phyloP scores from a whole-genome alignment of 2,797 vertebrate species.

The Schizopygopsis pylzovi region DNA sequence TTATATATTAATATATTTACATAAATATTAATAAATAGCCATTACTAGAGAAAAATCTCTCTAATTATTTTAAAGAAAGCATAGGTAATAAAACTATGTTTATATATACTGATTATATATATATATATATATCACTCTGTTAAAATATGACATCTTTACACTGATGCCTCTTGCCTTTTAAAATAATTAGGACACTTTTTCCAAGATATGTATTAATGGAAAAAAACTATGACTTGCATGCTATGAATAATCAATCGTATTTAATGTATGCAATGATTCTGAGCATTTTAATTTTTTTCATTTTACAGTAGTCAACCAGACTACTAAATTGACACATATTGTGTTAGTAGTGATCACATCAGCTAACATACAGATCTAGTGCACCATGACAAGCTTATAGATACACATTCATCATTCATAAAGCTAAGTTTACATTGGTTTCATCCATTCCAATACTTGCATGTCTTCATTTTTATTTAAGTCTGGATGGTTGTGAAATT shows the following conservation, averaged over 20 bases:
- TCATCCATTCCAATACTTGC: neutral
- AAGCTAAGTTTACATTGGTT: neutral
- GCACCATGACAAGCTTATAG: neutral
- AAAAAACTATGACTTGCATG: neutral
- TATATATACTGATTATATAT: no score
- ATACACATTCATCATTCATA: neutral
- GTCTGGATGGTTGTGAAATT: neutral
- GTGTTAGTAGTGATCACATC: neutral
- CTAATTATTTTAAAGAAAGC: no score
- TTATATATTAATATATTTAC: no score
- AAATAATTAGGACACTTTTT: neutral
- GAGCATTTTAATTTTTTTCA: neutral
- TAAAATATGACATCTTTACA: no score
- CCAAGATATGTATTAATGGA: neutral
- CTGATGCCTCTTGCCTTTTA: neutral
- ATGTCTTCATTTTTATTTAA: neutral
- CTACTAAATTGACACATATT: neutral
- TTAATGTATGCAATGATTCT: neutral
- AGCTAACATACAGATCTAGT: neutral
- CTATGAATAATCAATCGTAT: conserved; percentile 4
- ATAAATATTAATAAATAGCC: no score
- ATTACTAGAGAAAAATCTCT: no score
- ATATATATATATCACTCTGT: no score
- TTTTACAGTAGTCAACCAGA: neutral
- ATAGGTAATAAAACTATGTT: no score